These are phyloP conservation scores for Tachysurus vachellii DNA, from an alignment of 2,113 vertebrate species.

Conservation along the genomic window DNA sequence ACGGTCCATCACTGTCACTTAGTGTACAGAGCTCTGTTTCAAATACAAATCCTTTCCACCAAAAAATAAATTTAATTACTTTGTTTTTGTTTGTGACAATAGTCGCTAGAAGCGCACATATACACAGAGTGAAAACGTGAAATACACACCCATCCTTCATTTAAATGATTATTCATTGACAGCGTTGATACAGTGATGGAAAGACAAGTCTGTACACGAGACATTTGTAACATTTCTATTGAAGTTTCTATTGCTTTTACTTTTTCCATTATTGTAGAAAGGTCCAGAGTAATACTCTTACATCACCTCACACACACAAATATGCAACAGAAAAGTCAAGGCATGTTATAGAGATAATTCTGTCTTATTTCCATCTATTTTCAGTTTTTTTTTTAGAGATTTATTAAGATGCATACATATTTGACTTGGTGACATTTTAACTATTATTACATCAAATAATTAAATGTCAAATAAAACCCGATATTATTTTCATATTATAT, in stretches of 20 bases:
- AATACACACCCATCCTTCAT: slow-evolving; percentile 39
- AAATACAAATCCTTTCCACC: slow-evolving; percentile 49
- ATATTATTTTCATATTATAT: not conserved
- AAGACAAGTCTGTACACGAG: slow-evolving; percentile 30
- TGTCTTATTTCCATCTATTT: not conserved
- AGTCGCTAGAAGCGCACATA: slow-evolving; percentile 35
- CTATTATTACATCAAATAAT: not conserved
- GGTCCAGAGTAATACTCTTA: slow-evolving; percentile 8
- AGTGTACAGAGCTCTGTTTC: slow-evolving; percentile 74
- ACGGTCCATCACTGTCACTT: slow-evolving; percentile 79
- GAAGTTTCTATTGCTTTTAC: slow-evolving; percentile 18
- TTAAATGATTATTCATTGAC: slow-evolving; percentile 27
- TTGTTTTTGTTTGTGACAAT: slow-evolving; percentile 69
- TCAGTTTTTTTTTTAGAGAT: not conserved
- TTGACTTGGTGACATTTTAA: not conserved
- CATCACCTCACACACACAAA: not conserved
- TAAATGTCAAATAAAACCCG: too few relatives aligned
- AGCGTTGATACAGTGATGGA: slow-evolving; percentile 34
- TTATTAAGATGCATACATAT: not conserved
- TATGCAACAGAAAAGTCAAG: not conserved
- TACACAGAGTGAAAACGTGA: slow-evolving; percentile 7
- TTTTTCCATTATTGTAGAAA: slow-evolving; percentile 3
- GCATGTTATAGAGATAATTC: not conserved
- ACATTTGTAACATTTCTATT: slow-evolving; percentile 9
- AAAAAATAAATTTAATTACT: slow-evolving; percentile 64